These are phyloP conservation scores for Colletes latitarsis DNA, from an alignment of 1,140 invertebrate genomes.

Conservation along the genomic window DNA sequence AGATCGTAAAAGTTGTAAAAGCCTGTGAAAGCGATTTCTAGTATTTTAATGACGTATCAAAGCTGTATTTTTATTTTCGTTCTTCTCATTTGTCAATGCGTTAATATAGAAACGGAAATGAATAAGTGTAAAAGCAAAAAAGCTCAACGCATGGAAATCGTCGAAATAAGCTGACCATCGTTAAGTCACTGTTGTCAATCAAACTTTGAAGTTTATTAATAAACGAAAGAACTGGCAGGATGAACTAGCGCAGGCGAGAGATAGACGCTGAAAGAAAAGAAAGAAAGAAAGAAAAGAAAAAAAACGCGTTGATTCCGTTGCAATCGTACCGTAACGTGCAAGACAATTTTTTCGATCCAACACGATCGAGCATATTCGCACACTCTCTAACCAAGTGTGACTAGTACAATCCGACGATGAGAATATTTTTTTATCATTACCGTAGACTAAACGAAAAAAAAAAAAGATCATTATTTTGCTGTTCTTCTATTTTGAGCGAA, in stretches of 20 bases:
- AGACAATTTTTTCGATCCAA: neutral
- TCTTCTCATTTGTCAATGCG: conserved; percentile 47
- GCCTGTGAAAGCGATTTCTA: conserved; percentile 59
- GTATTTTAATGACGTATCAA: conserved; percentile 55
- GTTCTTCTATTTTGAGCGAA: conserved; percentile 22
- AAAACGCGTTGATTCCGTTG: conserved; percentile 19
- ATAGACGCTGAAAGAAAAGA: conserved; percentile 28
- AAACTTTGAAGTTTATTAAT: conserved; percentile 67
- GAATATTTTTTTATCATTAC: conserved; percentile 28
- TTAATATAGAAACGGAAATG: conserved; percentile 37
- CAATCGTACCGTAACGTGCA: neutral
- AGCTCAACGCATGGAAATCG: conserved; percentile 47
- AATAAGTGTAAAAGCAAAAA: conserved; percentile 35
- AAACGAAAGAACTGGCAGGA: conserved; percentile 65
- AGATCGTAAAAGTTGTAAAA: conserved; percentile 32
- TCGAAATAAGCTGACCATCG: conserved; percentile 52
- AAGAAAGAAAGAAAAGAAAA: neutral
- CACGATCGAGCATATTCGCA: conserved; percentile 4
- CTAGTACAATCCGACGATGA: conserved; percentile 31
- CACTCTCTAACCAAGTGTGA: conserved; percentile 3
- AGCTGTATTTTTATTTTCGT: conserved; percentile 59
- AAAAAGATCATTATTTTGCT: conserved; percentile 38
- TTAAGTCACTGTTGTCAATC: conserved; percentile 72
- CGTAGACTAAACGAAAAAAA: conserved; percentile 27
- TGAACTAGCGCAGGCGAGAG: conserved; percentile 64